Conservation (phyloP, 2,888 invertebrate species). For the Digitonthophagus gazella region DNA sequence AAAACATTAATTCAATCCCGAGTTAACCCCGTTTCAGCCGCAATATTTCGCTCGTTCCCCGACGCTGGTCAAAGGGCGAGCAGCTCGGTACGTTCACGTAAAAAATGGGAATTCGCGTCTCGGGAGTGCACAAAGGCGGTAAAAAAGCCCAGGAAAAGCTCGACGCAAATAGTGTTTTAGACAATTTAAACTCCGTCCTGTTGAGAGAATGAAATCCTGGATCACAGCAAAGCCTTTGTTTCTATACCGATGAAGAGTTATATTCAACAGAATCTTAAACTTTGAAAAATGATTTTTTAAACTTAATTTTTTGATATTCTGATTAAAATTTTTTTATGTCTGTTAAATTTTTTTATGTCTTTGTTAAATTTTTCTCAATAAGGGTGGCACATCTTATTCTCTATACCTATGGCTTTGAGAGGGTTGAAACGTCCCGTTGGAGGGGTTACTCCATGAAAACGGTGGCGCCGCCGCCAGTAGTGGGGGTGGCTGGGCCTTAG, state of each 20-base stretch:
- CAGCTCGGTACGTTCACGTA: background rate
- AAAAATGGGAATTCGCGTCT: background rate
- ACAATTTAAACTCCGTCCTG: background rate
- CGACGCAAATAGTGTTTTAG: constrained; percentile 3
- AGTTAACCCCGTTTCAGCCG: too few species aligned
- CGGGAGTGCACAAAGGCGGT: background rate
- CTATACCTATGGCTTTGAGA: background rate
- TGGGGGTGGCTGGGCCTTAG: constrained; percentile 32
- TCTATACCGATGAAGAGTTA: too few species aligned
- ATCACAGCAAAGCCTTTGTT: constrained; percentile 6
- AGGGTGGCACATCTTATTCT: too few species aligned
- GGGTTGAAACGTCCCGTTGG: constrained; percentile 6
- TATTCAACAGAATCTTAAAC: too few species aligned
- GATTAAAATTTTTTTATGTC: too few species aligned
- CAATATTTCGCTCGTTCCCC: too few species aligned
- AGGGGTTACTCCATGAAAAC: constrained; percentile 34
- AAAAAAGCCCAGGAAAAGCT: background rate
- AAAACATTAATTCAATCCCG: too few species aligned
- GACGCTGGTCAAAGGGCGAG: too few species aligned
- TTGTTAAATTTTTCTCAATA: too few species aligned
- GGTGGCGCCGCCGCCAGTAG: constrained; percentile 26
- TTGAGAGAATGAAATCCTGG: constrained; percentile 1
- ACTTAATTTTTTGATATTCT: too few species aligned
- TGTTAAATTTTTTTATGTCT: too few species aligned
- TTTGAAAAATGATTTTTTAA: too few species aligned